phyloP scores from a whole-genome alignment of 2,888 invertebrate genomes.

The Synergus laeviventris region DNA sequence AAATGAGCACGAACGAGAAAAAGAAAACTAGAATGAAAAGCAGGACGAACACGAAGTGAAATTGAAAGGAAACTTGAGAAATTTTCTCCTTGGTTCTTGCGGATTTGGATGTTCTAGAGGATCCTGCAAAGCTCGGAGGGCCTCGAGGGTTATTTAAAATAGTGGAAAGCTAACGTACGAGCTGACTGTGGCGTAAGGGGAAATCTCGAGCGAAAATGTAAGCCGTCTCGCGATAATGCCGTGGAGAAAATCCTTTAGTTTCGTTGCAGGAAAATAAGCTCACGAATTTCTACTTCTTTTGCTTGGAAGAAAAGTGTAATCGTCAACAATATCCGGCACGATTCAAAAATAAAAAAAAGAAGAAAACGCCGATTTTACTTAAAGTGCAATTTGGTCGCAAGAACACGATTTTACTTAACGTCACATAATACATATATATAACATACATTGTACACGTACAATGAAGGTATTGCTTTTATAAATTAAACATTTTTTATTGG shows the following conservation, averaged over 20 bases:
- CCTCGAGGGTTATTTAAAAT: slow-evolving; percentile 19
- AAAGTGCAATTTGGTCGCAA: not conserved
- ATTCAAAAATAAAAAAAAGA: not conserved
- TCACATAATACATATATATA: not conserved
- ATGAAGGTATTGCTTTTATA: too few relatives aligned
- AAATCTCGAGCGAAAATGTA: slow-evolving; percentile 4
- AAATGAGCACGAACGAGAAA: not conserved
- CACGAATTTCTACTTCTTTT: slow-evolving; percentile 8
- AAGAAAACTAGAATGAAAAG: not conserved
- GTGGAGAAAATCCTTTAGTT: slow-evolving; percentile 6
- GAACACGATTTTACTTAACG: not conserved
- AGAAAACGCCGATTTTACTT: not conserved
- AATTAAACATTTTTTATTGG: not conserved
- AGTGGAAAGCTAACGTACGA: not conserved
- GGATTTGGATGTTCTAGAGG: not conserved
- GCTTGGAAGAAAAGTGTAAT: slow-evolving; percentile 12
- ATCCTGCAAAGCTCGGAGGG: not conserved
- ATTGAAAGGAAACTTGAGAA: slow-evolving; percentile 28
- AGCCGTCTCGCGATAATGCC: slow-evolving; percentile 27
- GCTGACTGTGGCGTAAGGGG: not conserved
- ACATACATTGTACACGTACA: too few relatives aligned
- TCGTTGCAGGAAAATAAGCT: slow-evolving; percentile 1
- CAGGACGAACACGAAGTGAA: not conserved
- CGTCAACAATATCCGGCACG: slow-evolving; percentile 6
- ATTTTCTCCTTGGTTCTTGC: slow-evolving; percentile 2